Evolutionary conservation across 2,797 vertebrate species (phyloP).

Genomic region (Anas bahamensis): DNA sequence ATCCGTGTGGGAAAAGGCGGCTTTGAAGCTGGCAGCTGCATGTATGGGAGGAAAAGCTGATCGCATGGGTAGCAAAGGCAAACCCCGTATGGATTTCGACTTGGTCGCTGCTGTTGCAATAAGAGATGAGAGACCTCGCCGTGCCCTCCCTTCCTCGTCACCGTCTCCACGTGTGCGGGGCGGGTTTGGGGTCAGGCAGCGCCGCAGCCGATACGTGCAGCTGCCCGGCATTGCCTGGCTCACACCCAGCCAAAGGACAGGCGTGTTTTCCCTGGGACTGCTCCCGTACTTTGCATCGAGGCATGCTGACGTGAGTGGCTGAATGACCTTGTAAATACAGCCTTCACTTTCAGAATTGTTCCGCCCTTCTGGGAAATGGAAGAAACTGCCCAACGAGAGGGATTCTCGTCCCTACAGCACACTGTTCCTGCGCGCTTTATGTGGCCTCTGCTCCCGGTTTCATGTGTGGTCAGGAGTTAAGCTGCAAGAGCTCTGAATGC

Average conservation of each 20-base stretch:
- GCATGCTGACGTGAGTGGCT: no score
- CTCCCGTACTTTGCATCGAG: background rate
- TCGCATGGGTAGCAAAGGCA: background rate
- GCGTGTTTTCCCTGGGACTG: background rate
- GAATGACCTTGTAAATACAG: background rate
- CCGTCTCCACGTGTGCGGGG: rapidly evolving
- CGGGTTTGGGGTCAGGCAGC: background rate
- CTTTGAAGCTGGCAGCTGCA: background rate
- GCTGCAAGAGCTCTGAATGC: background rate
- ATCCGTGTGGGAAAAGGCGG: background rate
- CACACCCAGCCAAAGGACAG: background rate
- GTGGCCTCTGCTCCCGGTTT: background rate
- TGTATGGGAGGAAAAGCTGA: background rate
- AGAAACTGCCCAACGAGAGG: background rate
- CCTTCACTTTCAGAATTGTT: background rate
- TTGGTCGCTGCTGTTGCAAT: background rate
- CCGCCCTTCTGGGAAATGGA: background rate
- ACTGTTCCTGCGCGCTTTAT: rapidly evolving
- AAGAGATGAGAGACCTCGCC: background rate
- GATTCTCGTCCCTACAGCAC: background rate
- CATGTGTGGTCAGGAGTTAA: background rate
- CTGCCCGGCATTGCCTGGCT: background rate
- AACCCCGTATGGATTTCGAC: background rate
- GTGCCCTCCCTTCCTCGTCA: background rate
- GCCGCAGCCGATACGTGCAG: rapidly evolving